phyloP scores from a whole-genome alignment of 2,113 vertebrate species.

The Xiphophorus couchianus region DNA sequence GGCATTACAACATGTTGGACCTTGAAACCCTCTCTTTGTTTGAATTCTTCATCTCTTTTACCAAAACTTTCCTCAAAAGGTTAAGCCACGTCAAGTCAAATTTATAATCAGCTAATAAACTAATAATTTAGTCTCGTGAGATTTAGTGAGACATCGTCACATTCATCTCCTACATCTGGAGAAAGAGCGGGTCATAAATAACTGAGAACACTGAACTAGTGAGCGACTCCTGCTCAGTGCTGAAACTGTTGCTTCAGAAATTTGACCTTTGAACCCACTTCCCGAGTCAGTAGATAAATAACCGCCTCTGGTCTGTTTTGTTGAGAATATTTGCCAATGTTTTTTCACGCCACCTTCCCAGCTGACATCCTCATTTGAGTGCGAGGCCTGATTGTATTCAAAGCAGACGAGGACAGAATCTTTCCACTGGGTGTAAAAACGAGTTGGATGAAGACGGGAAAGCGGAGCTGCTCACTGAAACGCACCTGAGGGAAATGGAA shows the following conservation, averaged over 20 bases:
- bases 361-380: neutral
- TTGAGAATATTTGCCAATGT: neutral
- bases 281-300: neutral
- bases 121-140: too few species aligned
- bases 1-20: too few species aligned
- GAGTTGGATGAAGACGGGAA: neutral
- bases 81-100: too few species aligned
- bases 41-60: too few species aligned
- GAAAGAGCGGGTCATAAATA: neutral
- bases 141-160: neutral
- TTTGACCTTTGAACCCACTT: neutral
- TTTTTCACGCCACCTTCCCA: neutral
- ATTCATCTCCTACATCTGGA: neutral
- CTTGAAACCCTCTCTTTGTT: too few species aligned
- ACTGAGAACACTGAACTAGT: neutral
- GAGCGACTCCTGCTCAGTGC: neutral
- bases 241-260: neutral
- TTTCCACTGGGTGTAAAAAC: neutral
- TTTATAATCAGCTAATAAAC: neutral
- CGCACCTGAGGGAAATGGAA: slow-evolving; percentile 96
- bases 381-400: neutral
- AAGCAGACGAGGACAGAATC: neutral
- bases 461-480: slow-evolving; percentile 21
- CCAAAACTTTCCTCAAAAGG: too few species aligned
- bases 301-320: slow-evolving; percentile 1